Percentiles rank a stretch among this genome's conserved stretches.
Evolutionary conservation across 1,140 invertebrate species (phyloP).

Genomic region (Drosophila pseudoananassae): DNA sequence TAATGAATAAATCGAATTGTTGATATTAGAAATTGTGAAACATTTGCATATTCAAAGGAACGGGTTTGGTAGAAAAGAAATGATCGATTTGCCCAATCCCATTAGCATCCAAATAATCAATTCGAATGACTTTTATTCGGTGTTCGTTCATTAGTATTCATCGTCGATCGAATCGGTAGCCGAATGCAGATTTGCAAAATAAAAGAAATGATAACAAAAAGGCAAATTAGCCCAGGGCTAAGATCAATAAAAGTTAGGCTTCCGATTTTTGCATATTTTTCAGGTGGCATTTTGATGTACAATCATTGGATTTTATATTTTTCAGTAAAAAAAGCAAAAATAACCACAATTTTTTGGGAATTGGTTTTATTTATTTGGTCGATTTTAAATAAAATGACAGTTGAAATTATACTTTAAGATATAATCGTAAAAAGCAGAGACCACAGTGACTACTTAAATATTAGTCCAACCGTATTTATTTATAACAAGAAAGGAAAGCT

Average conservation of each 20-base stretch:
- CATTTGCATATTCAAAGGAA: neutral
- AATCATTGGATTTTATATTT: too few species aligned
- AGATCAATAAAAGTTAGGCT: slow-evolving; percentile 7
- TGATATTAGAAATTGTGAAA: slow-evolving; percentile 23
- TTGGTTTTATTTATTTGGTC: too few species aligned
- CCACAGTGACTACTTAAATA: too few species aligned
- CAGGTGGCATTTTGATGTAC: too few species aligned
- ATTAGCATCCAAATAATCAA: slow-evolving; percentile 42
- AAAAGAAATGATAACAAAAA: slow-evolving; percentile 14
- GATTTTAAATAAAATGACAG: too few species aligned
- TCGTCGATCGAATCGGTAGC: slow-evolving; percentile 18
- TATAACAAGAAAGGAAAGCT: too few species aligned
- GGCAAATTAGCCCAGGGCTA: slow-evolving; percentile 3
- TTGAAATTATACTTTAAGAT: too few species aligned
- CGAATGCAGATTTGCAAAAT: slow-evolving; percentile 4
- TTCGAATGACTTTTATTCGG: slow-evolving; percentile 35
- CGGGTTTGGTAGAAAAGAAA: slow-evolving; percentile 2
- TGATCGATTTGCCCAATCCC: slow-evolving; percentile 27
- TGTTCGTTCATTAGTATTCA: slow-evolving; percentile 22
- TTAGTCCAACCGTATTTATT: too few species aligned
- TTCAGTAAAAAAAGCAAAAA: too few species aligned
- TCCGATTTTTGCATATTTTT: neutral
- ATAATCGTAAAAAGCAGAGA: too few species aligned
- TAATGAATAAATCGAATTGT: slow-evolving; percentile 56
- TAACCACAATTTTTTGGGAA: too few species aligned